These are phyloP conservation scores for Brachirus orientalis DNA, from an alignment of 2,113 vertebrate species.

Conservation along the genomic window DNA sequence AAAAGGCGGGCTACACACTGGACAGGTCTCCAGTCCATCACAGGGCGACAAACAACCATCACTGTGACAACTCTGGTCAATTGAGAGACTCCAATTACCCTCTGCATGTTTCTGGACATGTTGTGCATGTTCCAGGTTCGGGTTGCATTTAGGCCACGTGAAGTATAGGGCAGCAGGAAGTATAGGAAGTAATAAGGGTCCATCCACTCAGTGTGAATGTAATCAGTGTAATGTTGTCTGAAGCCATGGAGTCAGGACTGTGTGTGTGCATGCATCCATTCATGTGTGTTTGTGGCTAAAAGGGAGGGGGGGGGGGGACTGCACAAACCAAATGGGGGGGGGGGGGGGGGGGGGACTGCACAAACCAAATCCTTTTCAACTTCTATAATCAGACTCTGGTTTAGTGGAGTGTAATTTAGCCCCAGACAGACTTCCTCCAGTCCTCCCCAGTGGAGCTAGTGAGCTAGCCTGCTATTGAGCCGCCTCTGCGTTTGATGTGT, in stretches of 20 bases:
- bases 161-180: too few relatives aligned
- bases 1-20: too few relatives aligned
- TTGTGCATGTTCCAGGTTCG: neutral
- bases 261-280: constrained; percentile 29
- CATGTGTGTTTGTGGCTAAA: constrained; percentile 70
- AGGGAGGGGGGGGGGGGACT: constrained; percentile 53
- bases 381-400: constrained; percentile 81
- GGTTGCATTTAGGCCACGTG: neutral
- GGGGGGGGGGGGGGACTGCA: constrained; percentile 57
- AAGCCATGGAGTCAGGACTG: constrained; percentile 1
- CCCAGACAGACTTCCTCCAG: constrained; percentile 78
- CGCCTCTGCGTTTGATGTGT: constrained; percentile 62
- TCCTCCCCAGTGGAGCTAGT: constrained; percentile 77
- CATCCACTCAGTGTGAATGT: neutral
- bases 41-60: too few relatives aligned
- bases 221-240: constrained; percentile 1
- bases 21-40: too few relatives aligned
- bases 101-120: too few relatives aligned
- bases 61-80: too few relatives aligned
- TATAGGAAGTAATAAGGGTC: too few relatives aligned
- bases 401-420: constrained; percentile 80
- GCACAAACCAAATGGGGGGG: constrained; percentile 71
- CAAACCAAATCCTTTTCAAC: constrained; percentile 78
- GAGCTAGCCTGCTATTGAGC: constrained; percentile 53
- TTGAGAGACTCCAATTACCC: too few relatives aligned